These are phyloP conservation scores for Dicentrarchus labrax DNA, from an alignment of 2,113 vertebrate genomes.

Conservation along the genomic window DNA sequence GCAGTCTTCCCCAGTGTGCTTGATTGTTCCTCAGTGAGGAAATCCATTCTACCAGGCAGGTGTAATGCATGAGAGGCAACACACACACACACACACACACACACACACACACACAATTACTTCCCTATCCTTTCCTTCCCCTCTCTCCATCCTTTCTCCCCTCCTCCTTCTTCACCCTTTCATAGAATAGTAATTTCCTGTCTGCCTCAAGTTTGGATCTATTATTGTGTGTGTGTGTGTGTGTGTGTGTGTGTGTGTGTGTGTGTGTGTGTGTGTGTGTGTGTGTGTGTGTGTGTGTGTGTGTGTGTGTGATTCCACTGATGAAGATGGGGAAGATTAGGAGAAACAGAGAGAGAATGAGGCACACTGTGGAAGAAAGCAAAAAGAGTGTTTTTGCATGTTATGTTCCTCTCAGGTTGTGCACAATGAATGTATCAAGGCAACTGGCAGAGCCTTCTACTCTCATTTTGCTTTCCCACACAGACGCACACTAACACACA, in stretches of 20 bases:
- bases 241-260: slow-evolving; percentile 17
- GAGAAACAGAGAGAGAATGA: not conserved
- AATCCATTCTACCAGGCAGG: slow-evolving; percentile 38
- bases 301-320: slow-evolving; percentile 7
- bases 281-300: slow-evolving; percentile 18
- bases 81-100: slow-evolving; percentile 13
- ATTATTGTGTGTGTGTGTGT: slow-evolving; percentile 32
- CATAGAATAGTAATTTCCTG: slow-evolving; percentile 62
- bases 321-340: slow-evolving; percentile 13
- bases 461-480: not conserved
- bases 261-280: slow-evolving; percentile 16
- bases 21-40: slow-evolving; percentile 14
- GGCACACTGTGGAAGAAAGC: not conserved
- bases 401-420: slow-evolving; percentile 18
- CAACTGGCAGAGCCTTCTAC: slow-evolving; percentile 9
- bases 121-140: slow-evolving; percentile 3
- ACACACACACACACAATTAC: slow-evolving; percentile 3
- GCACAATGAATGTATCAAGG: slow-evolving; percentile 1
- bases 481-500: not conserved
- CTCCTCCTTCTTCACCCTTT: slow-evolving; percentile 2
- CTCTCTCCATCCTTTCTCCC: slow-evolving; percentile 21
- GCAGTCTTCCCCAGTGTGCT: slow-evolving; percentile 15
- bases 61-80: slow-evolving; percentile 31
- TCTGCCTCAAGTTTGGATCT: slow-evolving; percentile 40
- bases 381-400: slow-evolving; percentile 17